Base-by-base conservation (phyloP, 2,113 vertebrate species). In the Petrocephalus microphthalmus region DNA sequence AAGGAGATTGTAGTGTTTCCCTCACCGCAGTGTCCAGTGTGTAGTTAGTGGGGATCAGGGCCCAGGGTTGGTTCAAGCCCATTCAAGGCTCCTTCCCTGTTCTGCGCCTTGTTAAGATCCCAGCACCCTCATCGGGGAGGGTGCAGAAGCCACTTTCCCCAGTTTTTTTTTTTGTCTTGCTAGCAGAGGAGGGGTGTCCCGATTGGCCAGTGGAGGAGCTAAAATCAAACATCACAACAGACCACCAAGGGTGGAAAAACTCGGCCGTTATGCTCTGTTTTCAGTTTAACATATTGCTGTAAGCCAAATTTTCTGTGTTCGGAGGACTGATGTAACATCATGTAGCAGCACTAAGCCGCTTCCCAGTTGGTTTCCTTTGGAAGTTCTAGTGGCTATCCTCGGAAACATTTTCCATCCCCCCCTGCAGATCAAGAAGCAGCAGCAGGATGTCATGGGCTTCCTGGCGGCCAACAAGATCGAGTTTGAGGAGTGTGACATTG, bases 391-490 rank as follows among this genome's bases (percentile, higher is more conserved):
- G 10, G 3, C 25, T 1, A 13, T n/a, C 22, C 20, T 0, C 60
- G 3, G 29, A 37, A 33, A 17, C 57, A 86, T 47, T 0, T n/a
- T 47, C n/a, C 64, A 91, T 90, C 88, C 57, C 90, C 89, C 56
- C 52, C 57, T 25, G 1, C 94, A 99, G 98, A 98, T 99, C 91
- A 99, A 99, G 95, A 99, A 99, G 94, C 96, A 99, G 92, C 98
- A 99, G 91, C 98, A 99, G 95, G 97, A 98, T 91, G 96, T 99
- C 7, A 92, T 97, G 92, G 95, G 97, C 45, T 99, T 98, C 94
- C 93, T 99, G 90, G 95, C 97, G 84, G 97, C 95, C 92, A 98
- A 99, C 94, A 99, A 98, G 94, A 99, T 99, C 0, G 96, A 96
- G 64, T 99, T 96, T 89, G 97, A 99, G 94, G 97, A 99, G 92